Evolutionary conservation across 2,888 invertebrate genomes (phyloP).

Genomic region (Aleiodes leptofemur): DNA sequence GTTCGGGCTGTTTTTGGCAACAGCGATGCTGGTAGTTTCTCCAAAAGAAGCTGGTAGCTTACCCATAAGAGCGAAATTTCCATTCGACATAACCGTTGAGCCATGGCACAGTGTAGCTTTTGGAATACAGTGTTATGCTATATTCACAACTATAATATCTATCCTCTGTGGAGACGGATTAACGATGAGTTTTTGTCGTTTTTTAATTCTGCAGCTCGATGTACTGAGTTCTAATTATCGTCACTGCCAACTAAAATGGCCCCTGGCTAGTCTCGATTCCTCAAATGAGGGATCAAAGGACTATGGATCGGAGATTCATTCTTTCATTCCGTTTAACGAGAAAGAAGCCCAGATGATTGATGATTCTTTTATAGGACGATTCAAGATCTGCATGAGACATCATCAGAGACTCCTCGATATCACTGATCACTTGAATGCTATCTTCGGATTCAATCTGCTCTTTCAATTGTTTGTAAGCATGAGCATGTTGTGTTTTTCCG

Average conservation of each 20-base stretch:
- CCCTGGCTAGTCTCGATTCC: neutral
- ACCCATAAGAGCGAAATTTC: slow-evolving; percentile 65
- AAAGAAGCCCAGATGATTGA: slow-evolving; percentile 39
- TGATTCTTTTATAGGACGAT: slow-evolving; percentile 49
- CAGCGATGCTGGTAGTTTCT: slow-evolving; percentile 60
- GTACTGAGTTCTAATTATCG: slow-evolving; percentile 60
- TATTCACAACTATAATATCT: slow-evolving; percentile 56
- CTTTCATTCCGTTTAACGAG: slow-evolving; percentile 46
- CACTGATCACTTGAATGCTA: slow-evolving; percentile 59
- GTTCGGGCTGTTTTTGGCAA: slow-evolving; percentile 54
- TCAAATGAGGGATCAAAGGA: too few species aligned
- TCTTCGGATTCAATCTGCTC: slow-evolving; percentile 61
- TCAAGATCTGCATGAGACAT: slow-evolving; percentile 56
- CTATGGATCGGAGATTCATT: too few species aligned
- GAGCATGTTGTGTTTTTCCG: slow-evolving; percentile 67
- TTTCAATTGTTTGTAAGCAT: slow-evolving; percentile 62
- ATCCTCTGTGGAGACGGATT: slow-evolving; percentile 62
- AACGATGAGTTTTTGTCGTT: slow-evolving; percentile 55
- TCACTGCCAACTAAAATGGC: slow-evolving; percentile 48
- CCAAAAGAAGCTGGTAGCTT: slow-evolving; percentile 60
- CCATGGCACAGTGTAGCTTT: slow-evolving; percentile 60
- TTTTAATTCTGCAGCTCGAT: slow-evolving; percentile 59
- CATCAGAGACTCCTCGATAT: slow-evolving; percentile 61
- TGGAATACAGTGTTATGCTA: slow-evolving; percentile 55
- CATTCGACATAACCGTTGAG: slow-evolving; percentile 59